Conservation (phyloP, 2,888 invertebrate species). For the Scrobipalpa atriplicella region DNA sequence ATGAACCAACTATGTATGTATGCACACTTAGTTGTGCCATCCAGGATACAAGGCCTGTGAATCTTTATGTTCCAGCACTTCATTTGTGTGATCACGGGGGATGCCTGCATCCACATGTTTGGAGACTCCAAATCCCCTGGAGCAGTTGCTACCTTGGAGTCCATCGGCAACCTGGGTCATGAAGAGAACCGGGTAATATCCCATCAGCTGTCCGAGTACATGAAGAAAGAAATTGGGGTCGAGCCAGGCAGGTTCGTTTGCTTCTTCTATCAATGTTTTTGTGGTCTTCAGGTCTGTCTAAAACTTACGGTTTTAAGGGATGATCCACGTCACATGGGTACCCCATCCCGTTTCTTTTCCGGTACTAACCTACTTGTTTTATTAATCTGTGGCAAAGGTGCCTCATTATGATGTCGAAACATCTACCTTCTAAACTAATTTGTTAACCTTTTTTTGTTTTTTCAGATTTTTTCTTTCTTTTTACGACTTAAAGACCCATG, state of each 20-base stretch:
- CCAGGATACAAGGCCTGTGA: background rate
- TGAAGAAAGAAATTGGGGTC: slow-evolving; percentile 60
- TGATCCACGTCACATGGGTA: too few relatives aligned
- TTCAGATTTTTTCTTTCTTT: slow-evolving; percentile 3
- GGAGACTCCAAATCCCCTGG: slow-evolving; percentile 41
- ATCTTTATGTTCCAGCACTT: slow-evolving; percentile 46
- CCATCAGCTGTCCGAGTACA: slow-evolving; percentile 51
- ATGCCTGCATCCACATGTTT: slow-evolving; percentile 45
- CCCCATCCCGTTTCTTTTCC: too few relatives aligned
- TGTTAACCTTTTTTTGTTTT: background rate
- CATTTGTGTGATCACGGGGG: slow-evolving; percentile 46
- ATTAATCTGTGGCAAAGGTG: too few relatives aligned
- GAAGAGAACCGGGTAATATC: slow-evolving; percentile 53
- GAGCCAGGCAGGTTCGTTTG: background rate
- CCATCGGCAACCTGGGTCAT: slow-evolving; percentile 53
- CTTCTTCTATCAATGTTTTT: background rate
- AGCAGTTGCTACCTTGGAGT: slow-evolving; percentile 54
- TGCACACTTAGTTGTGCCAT: too few relatives aligned
- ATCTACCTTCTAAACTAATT: too few relatives aligned
- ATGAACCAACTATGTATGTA: too few relatives aligned
- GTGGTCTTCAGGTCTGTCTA: background rate
- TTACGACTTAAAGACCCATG: background rate
- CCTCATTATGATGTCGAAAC: too few relatives aligned
- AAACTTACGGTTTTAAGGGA: too few relatives aligned
- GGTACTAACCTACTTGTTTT: too few relatives aligned